Evolutionary conservation across 2,113 vertebrate species (phyloP), one percentile per base, ranked within the genome.

Genomic region (Hoplias malabaricus): DNA sequence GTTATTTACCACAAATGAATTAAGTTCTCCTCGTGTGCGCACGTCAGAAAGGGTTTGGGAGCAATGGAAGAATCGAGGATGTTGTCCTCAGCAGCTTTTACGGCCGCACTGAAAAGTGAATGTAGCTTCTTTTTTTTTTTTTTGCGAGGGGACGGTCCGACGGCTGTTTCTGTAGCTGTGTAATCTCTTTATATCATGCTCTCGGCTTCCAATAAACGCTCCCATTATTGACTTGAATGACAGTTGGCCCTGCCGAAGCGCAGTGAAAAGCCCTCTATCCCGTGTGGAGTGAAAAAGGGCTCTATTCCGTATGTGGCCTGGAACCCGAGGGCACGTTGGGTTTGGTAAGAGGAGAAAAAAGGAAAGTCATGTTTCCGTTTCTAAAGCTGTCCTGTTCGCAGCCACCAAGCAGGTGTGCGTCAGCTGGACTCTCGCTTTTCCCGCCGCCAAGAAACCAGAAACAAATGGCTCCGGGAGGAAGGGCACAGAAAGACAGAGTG

Each of bases 371-470:
- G 59, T 79, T 78, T 75, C 59, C 0, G 50, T 71, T 79, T 71
- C 81, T 75, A 75, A 76, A 83, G 81, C 77, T 68, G 81, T 83
- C 67, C 72, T 71, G 75, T 84, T 78, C 74, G 66, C 19, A 57
- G 46, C 46, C 75, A 61, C 50, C 21, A 75, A 83, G 83, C 85
- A 86, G 85, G 85, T 84, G 85, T 73, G 73, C 53, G 80, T 83
- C 82, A 84, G 80, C 83, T 84, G 84, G 78, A 81, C 75, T 71
- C 38, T 38, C 57, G 50, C 73, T 62, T 75, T 68, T 53, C 63
- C 66, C 69, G 46, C 70, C 29, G 67, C 82, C 75, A 81, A 81
- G 79, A 59, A 33, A 42, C 59, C 76, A 75, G 73, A 71, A 78
- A 82, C 78, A 79, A 81, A 82, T 78, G 66, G 75, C 68, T 72